Conservation (phyloP, 1,140 invertebrate genomes). For the Araneus ventricosus region DNA sequence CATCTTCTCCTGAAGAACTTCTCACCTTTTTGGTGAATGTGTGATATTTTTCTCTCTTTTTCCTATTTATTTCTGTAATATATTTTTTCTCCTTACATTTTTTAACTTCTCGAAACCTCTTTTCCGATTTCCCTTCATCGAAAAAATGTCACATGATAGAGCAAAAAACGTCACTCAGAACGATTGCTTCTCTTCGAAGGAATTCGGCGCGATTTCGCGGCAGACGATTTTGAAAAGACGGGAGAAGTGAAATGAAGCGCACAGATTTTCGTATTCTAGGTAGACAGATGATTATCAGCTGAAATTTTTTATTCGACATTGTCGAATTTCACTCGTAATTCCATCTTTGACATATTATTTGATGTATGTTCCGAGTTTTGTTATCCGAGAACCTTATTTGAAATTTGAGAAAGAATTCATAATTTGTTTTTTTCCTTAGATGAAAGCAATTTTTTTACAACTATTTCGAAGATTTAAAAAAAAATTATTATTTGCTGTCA, state of each 20-base stretch:
- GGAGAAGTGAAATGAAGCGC: conserved; percentile 30
- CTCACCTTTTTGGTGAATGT: conserved; percentile 43
- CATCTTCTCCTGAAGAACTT: conserved; percentile 48
- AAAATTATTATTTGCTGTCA: no score
- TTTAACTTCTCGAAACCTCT: not conserved
- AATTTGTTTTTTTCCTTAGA: not conserved
- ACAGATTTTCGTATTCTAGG: not conserved
- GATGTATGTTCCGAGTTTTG: not conserved
- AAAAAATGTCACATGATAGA: conserved; percentile 39
- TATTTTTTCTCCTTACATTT: not conserved
- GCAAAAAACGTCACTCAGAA: conserved; percentile 40
- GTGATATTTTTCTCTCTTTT: conserved; percentile 12
- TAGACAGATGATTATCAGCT: conserved; percentile 4
- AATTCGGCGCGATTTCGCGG: conserved; percentile 9
- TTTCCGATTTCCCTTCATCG: conserved; percentile 44
- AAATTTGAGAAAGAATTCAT: not conserved
- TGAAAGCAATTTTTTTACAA: not conserved
- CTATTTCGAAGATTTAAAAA: no score
- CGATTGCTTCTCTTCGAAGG: conserved; percentile 4
- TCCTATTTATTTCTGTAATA: not conserved
- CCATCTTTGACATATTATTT: not conserved
- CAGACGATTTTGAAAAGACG: conserved; percentile 33
- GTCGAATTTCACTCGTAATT: not conserved
- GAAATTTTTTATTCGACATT: not conserved
- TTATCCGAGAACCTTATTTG: not conserved